These are phyloP conservation scores for Hypsibius dujardini DNA, from an alignment of 1,140 invertebrate genomes.

Conservation along the genomic window DNA sequence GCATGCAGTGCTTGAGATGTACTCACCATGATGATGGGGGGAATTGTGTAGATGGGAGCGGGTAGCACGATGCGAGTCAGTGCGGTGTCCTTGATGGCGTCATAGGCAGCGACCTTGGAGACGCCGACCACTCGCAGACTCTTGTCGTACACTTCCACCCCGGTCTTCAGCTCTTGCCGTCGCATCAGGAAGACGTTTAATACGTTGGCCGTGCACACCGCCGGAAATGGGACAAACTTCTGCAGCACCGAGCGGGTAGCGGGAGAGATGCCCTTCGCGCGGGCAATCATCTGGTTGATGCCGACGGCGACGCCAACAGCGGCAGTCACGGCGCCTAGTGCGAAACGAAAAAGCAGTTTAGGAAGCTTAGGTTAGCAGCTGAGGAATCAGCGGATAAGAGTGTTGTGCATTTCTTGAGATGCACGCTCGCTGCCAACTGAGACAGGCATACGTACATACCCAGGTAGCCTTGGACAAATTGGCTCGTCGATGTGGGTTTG, in stretches of 20 bases:
- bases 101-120: conserved; percentile 35
- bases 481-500: conserved; percentile 29
- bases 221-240: conserved; percentile 39
- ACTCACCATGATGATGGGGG: conserved; percentile 30
- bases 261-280: conserved; percentile 31
- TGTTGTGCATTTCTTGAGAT: no score
- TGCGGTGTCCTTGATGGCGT: conserved; percentile 34
- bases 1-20: no score
- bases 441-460: conserved; percentile 22
- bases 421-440: no score
- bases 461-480: conserved; percentile 35
- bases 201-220: conserved; percentile 34
- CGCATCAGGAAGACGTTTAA: conserved; percentile 39
- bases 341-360: conserved; percentile 20
- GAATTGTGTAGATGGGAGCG: conserved; percentile 33
- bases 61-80: conserved; percentile 33
- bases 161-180: conserved; percentile 35
- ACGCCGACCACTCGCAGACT: conserved; percentile 34
- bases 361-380: conserved; percentile 16
- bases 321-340: conserved; percentile 26
- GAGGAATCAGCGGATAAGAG: neutral
- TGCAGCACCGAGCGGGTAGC: conserved; percentile 33
- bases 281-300: conserved; percentile 33
- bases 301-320: conserved; percentile 27
- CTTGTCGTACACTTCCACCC: conserved; percentile 36